Conservation (phyloP, 2,113 vertebrate species). For the Zeus faber region DNA sequence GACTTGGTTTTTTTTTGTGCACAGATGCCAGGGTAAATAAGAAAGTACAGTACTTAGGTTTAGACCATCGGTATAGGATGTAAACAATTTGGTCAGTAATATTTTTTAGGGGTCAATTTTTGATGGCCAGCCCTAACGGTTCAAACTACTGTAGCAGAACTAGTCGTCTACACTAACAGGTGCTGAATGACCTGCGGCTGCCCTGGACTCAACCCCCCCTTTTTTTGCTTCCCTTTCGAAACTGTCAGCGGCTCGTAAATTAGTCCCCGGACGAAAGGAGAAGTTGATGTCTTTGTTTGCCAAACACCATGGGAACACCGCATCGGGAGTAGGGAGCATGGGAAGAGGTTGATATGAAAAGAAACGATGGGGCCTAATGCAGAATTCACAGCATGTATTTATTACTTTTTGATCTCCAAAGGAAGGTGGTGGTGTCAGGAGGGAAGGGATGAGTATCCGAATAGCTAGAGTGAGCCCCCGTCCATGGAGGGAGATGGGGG, state of each 20-base stretch:
- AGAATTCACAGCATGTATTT: constrained; percentile 35
- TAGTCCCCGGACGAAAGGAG: constrained; percentile 51
- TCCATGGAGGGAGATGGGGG: constrained; percentile 40
- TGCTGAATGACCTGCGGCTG: constrained; percentile 68
- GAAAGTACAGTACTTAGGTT: too few species aligned
- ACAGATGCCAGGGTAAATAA: too few species aligned
- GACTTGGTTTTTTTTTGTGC: too few species aligned
- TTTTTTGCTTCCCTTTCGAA: constrained; percentile 67
- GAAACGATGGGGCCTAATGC: constrained; percentile 18
- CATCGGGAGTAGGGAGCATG: constrained; percentile 25
- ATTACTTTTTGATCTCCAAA: constrained; percentile 55
- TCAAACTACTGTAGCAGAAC: too few species aligned
- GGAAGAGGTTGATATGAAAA: constrained; percentile 7
- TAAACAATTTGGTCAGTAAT: too few species aligned
- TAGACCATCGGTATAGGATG: too few species aligned
- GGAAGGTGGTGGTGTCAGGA: constrained; percentile 17
- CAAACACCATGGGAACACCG: constrained; percentile 40
- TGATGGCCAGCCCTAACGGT: too few species aligned
- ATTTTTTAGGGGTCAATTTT: too few species aligned
- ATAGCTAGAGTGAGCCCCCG: constrained; percentile 43
- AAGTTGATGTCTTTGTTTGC: constrained; percentile 68
- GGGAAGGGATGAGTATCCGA: constrained; percentile 46
- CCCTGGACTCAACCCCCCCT: constrained; percentile 67
- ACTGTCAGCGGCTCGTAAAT: constrained; percentile 80
- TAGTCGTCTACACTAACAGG: constrained; percentile 40